Conservation (phyloP, 1,140 invertebrate genomes). For the Panagrolaimus sp. region DNA sequence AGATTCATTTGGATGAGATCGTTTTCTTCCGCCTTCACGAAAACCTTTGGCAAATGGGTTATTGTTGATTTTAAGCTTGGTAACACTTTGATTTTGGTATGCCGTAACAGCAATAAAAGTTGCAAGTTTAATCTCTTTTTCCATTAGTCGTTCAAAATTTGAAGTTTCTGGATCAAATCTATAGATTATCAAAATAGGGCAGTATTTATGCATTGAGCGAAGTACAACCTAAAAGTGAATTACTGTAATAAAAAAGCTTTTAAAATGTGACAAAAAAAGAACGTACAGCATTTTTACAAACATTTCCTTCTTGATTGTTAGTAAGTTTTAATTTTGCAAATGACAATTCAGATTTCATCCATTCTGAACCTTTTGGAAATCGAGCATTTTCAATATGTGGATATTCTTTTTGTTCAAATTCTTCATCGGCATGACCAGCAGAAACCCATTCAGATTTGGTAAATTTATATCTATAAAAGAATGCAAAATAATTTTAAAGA, state of each 20-base stretch:
- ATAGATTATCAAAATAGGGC: background rate
- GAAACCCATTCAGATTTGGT: background rate
- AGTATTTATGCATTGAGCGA: slow-evolving; percentile 11
- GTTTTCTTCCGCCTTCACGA: slow-evolving; percentile 5
- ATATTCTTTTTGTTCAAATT: background rate
- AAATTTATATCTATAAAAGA: background rate
- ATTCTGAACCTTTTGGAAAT: background rate
- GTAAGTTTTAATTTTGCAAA: slow-evolving; percentile 2
- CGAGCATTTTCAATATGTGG: background rate
- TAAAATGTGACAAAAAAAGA: no score
- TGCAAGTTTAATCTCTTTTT: background rate
- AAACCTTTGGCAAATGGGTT: slow-evolving; percentile 15
- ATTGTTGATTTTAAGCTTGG: background rate
- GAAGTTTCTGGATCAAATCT: background rate
- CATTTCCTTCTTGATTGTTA: background rate
- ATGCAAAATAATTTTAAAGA: no score
- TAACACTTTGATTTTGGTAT: slow-evolving; percentile 1
- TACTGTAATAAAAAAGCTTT: no score
- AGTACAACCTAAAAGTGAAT: background rate
- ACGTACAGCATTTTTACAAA: background rate
- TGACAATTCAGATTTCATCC: background rate
- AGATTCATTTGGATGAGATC: background rate
- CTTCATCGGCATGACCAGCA: slow-evolving; percentile 6
- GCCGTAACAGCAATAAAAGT: slow-evolving; percentile 5
- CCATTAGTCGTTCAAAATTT: background rate